These are phyloP conservation scores for Cloeon dipterum DNA, from an alignment of 2,888 invertebrate genomes.

Conservation along the genomic window DNA sequence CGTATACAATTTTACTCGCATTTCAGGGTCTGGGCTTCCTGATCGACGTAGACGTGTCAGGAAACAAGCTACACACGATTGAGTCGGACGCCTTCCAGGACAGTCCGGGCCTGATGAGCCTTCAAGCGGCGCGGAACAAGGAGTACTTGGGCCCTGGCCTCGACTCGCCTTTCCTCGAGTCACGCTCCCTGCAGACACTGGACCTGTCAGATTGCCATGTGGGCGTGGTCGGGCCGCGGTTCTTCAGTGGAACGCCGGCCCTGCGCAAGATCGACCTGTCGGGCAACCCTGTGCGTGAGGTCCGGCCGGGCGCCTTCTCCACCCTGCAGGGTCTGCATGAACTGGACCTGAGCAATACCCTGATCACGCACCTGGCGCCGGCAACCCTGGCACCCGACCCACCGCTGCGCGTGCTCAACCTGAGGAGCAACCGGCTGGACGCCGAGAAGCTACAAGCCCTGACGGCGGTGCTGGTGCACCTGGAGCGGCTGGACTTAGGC, in stretches of 20 bases:
- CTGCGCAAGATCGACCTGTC: slow-evolving; percentile 45
- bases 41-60: slow-evolving; percentile 44
- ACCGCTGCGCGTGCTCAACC: neutral
- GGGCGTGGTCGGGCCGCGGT: slow-evolving; percentile 29
- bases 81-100: slow-evolving; percentile 46
- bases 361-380: slow-evolving; percentile 30
- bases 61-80: slow-evolving; percentile 34
- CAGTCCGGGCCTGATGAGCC: slow-evolving; percentile 38
- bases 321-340: slow-evolving; percentile 38
- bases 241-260: slow-evolving; percentile 40
- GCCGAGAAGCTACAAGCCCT: neutral
- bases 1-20: no score
- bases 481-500: slow-evolving; percentile 33
- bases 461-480: slow-evolving; percentile 13
- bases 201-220: slow-evolving; percentile 42
- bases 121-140: slow-evolving; percentile 40
- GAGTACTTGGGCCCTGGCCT: neutral
- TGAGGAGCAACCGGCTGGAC: neutral
- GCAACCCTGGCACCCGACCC: slow-evolving; percentile 22
- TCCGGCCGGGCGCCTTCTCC: slow-evolving; percentile 34
- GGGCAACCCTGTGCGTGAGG: slow-evolving; percentile 32
- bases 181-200: slow-evolving; percentile 37
- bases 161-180: slow-evolving; percentile 28
- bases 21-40: slow-evolving; percentile 34
- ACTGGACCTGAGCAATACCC: slow-evolving; percentile 38